Percentiles rank a stretch among this genome's conserved stretches.
These are phyloP conservation scores for Pangasius mekongensis DNA, from an alignment of 2,797 vertebrate genomes.

Conservation along the genomic window DNA sequence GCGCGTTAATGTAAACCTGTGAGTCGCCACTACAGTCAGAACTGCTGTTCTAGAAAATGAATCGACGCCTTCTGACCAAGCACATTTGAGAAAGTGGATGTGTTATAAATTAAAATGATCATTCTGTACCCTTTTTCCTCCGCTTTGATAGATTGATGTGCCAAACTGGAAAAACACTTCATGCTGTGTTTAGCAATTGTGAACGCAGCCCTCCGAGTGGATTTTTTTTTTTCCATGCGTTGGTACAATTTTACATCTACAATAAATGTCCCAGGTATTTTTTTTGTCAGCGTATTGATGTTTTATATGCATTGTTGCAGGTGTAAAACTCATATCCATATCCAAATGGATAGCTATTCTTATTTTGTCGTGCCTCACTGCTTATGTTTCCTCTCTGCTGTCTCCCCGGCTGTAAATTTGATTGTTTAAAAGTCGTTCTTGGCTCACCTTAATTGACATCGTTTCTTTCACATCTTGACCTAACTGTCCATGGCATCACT, in stretches of 20 bases:
- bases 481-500: constrained; percentile 74
- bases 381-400: constrained; percentile 68
- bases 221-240: neutral
- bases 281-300: constrained; percentile 8
- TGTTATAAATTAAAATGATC: neutral
- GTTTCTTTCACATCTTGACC: constrained; percentile 83
- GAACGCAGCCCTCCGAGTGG: constrained; percentile 5
- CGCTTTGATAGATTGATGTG: neutral
- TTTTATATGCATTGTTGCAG: constrained; percentile 69
- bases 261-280: constrained; percentile 18
- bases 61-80: constrained; percentile 19
- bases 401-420: constrained; percentile 79
- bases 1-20: neutral
- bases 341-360: constrained; percentile 71
- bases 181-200: constrained; percentile 29
- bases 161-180: constrained; percentile 2
- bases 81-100: neutral
- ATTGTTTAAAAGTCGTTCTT: constrained; percentile 84
- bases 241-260: constrained; percentile 25
- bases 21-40: neutral
- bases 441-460: constrained; percentile 78
- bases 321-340: constrained; percentile 69
- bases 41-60: neutral
- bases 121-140: neutral
- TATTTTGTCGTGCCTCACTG: constrained; percentile 72